Conservation (phyloP, 2,888 invertebrate species). For the Ichneumon xanthorius region DNA sequence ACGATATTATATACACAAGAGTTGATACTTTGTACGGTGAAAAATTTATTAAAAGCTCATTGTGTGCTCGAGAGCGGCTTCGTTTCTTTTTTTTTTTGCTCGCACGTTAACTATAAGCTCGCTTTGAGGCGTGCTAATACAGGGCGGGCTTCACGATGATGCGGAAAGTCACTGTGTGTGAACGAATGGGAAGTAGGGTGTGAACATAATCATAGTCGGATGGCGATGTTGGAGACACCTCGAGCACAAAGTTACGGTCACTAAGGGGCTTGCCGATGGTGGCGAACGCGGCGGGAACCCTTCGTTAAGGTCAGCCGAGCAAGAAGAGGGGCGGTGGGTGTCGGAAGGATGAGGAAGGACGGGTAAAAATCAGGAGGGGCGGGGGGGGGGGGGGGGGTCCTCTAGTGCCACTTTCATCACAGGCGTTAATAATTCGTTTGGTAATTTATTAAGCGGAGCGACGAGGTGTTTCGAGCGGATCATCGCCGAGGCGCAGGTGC, state of each 20-base stretch:
- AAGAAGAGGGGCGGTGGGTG: constrained; percentile 10
- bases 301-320: constrained; percentile 65
- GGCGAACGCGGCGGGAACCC: constrained; percentile 3
- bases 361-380: neutral
- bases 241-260: constrained; percentile 43
- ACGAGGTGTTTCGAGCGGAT: constrained; percentile 74
- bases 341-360: neutral
- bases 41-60: constrained; percentile 48
- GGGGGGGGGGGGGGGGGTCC: neutral
- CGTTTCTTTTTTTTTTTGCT: constrained; percentile 9
- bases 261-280: constrained; percentile 12
- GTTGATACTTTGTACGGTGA: constrained; percentile 25
- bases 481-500: constrained; percentile 20
- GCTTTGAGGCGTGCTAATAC: constrained; percentile 37
- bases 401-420: constrained; percentile 78
- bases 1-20: constrained; percentile 42
- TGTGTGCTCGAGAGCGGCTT: constrained; percentile 26
- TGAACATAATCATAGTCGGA: constrained; percentile 54
- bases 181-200: constrained; percentile 70
- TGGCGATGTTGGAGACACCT: constrained; percentile 33
- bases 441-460: constrained; percentile 82
- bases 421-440: constrained; percentile 82
- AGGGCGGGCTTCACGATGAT: neutral
- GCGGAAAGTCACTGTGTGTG: constrained; percentile 58
- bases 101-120: neutral